Conservation (phyloP, 1,140 invertebrate genomes). For the Sycophaga agraensis region DNA sequence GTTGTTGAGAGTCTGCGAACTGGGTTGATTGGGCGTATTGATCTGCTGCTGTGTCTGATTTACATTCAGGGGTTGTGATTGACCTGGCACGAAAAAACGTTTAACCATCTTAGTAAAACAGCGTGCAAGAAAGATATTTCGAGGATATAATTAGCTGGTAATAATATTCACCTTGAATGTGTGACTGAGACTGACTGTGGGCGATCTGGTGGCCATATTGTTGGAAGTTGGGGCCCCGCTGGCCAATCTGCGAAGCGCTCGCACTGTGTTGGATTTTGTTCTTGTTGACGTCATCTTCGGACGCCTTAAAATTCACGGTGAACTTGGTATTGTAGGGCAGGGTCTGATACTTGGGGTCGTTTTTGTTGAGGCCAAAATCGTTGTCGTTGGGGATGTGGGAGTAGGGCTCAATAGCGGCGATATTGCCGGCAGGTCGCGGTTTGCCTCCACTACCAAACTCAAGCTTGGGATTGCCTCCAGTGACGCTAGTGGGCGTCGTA, state of each 20-base stretch:
- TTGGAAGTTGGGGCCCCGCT: constrained; percentile 42
- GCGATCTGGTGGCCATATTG: constrained; percentile 52
- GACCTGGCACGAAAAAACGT: constrained; percentile 37
- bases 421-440: constrained; percentile 64
- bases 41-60: constrained; percentile 43
- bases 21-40: constrained; percentile 41
- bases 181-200: constrained; percentile 55
- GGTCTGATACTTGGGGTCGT: constrained; percentile 91
- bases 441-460: constrained; percentile 39
- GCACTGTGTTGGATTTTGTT: constrained; percentile 53
- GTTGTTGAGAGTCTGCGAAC: constrained; percentile 36
- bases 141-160: neutral
- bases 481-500: neutral
- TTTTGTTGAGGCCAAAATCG: constrained; percentile 73
- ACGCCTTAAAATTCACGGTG: constrained; percentile 60
- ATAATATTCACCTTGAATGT: constrained; percentile 49
- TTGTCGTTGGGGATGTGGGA: constrained; percentile 77
- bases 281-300: constrained; percentile 54
- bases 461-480: constrained; percentile 1
- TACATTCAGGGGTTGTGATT: constrained; percentile 47
- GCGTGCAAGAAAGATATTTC: too few relatives aligned
- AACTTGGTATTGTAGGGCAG: constrained; percentile 88
- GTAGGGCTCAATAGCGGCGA: constrained; percentile 88
- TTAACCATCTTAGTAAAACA: too few relatives aligned
- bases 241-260: constrained; percentile 53